These are phyloP conservation scores for Drosophila teissieri DNA, from an alignment of 1,140 invertebrate genomes.

Conservation along the genomic window DNA sequence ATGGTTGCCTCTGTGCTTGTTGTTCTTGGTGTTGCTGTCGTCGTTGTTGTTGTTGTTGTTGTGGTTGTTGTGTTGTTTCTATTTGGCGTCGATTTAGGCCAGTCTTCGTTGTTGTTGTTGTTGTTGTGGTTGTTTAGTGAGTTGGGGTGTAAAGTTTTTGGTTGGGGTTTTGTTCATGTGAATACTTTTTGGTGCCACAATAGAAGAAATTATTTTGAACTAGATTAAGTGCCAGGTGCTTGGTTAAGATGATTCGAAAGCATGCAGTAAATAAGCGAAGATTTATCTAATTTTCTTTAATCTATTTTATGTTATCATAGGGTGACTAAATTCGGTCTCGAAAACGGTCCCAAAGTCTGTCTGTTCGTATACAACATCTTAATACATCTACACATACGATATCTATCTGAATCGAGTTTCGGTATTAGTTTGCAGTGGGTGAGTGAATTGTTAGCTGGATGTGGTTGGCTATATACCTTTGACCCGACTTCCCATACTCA, in stretches of 20 bases:
- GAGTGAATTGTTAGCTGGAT: constrained; percentile 69
- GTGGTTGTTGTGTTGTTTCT: constrained; percentile 54
- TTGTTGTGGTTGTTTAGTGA: constrained; percentile 53
- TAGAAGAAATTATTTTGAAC: constrained; percentile 61
- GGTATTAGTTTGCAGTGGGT: constrained; percentile 54
- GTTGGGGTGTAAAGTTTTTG: constrained; percentile 75
- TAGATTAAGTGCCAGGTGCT: constrained; percentile 60
- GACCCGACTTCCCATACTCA: constrained; percentile 52
- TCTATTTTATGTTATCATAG: background rate
- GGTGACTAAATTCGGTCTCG: background rate
- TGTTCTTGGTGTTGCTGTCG: constrained; percentile 1
- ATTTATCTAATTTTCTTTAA: background rate
- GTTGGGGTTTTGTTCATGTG: constrained; percentile 51
- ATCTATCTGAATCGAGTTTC: constrained; percentile 1
- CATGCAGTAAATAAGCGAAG: constrained; percentile 39
- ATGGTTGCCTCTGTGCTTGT: constrained; percentile 5
- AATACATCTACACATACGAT: background rate
- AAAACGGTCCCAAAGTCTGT: constrained; percentile 4
- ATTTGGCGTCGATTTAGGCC: constrained; percentile 72
- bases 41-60: constrained; percentile 19
- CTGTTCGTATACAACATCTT: background rate
- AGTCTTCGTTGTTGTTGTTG: constrained; percentile 62
- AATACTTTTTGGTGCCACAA: constrained; percentile 73
- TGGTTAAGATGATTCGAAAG: constrained; percentile 46
- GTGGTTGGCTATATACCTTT: constrained; percentile 17